Conservation (phyloP, 2,888 invertebrate genomes). For the Sacculina carcini region DNA sequence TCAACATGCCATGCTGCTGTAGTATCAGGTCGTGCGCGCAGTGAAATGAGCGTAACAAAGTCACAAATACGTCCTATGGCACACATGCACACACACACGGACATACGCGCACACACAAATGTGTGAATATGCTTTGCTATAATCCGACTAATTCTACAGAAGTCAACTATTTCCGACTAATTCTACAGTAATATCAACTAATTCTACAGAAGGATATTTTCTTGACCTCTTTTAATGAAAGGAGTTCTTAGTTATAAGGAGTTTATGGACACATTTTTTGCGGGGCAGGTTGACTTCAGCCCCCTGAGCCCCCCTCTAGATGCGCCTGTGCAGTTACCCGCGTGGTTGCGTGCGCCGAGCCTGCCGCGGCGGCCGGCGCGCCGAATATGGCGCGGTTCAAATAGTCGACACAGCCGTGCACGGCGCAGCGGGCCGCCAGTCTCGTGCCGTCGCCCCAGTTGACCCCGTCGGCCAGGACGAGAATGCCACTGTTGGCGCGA, state of each 20-base stretch:
- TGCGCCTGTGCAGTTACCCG: conserved; percentile 19
- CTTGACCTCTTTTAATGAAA: no score
- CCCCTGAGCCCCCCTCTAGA: no score
- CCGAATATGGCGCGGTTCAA: conserved; percentile 41
- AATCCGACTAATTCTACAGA: no score
- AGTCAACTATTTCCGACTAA: no score
- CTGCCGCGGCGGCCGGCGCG: conserved; percentile 9
- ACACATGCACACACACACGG: no score
- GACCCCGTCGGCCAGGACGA: conserved; percentile 65
- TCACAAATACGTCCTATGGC: conserved; percentile 40
- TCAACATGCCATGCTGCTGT: conserved; percentile 51
- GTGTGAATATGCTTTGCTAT: no score
- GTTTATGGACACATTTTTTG: no score
- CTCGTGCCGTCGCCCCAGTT: conserved; percentile 75
- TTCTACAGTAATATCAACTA: no score
- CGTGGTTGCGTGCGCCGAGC: conserved; percentile 19
- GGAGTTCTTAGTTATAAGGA: no score
- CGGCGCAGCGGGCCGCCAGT: conserved; percentile 55
- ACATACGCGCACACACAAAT: no score
- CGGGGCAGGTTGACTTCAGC: no score
- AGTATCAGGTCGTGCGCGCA: conserved; percentile 60
- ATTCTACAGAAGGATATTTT: no score
- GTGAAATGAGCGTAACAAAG: conserved; percentile 49
- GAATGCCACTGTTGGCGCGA: conserved; percentile 39
- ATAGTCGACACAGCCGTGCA: conserved; percentile 58